Evolutionary conservation across 2,888 invertebrate genomes (phyloP), one percentile per base, ranked within the genome.

Genomic region (Cosmia pyralina): DNA sequence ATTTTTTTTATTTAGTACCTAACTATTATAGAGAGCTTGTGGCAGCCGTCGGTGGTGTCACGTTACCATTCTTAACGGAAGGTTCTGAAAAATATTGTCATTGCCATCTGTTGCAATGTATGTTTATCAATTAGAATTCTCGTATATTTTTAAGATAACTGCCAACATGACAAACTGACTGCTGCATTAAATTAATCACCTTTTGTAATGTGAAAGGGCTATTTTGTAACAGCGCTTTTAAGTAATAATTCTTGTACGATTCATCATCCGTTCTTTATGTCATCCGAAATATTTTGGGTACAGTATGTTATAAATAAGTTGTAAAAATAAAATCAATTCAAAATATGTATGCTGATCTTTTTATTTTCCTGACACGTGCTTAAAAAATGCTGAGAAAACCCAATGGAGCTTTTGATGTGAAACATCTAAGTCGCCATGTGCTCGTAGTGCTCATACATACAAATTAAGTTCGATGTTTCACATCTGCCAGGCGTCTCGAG

Each of bases 11-110:
- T 81, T 87, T 89, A 90, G 88, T 89, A 75, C 75, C 53, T 75
- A 86, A 85, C 88, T 93, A 79, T 48, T 71, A 52, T 79, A 92
- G 89, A 87, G 85, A 89, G 89, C 89, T 92, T 92, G 92, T 93
- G 94, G 93, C 95, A 94, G 95, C 94, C 94, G 93, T 94, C 89
- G 96, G 96, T 96, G 96, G 96, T 93, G 94, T 94, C 94, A 93
- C 93, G 96, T 96, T 96, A 96, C 96, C 96, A 94, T 92, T 92
- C 90, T 86, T 85, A 87, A 84, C 87, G 76, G 87, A 79, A 73
- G 75, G 81, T 82, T 82, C 77, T 78, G 84, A 84, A 84, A 78
- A 80, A 71, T 75, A 70, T 63, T 79, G 64, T 79, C 77, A 81
- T 83, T 81, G 81, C 81, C 67, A 64, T 77, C 44, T 74, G 57